A percentile compares a stretch with the other conserved stretches of the same genome.
These are phyloP conservation scores for Chouioia cunea DNA, from an alignment of 2,888 invertebrate species.

Conservation along the genomic window DNA sequence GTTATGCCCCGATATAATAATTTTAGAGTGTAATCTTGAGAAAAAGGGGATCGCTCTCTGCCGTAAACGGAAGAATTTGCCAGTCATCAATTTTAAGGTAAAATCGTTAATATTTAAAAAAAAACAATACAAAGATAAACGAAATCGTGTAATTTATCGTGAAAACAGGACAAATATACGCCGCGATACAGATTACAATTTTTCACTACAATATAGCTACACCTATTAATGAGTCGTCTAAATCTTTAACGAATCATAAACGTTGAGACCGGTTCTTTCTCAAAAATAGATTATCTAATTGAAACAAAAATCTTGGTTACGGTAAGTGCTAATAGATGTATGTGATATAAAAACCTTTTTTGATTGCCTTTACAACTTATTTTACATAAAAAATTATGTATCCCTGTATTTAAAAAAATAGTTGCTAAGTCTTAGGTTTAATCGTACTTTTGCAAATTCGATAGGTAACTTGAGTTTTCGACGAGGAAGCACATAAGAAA, in stretches of 20 bases:
- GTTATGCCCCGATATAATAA: slow-evolving; percentile 13
- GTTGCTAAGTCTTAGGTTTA: too few species aligned
- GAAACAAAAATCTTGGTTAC: background rate
- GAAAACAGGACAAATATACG: background rate
- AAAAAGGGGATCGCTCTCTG: background rate
- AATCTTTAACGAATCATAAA: slow-evolving; percentile 16
- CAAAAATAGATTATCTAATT: slow-evolving; percentile 9
- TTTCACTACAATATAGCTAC: slow-evolving; percentile 26
- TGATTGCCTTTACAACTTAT: too few species aligned
- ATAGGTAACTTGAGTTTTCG: too few species aligned
- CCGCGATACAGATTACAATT: background rate
- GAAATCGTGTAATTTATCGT: slow-evolving; percentile 27
- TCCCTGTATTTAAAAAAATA: too few species aligned
- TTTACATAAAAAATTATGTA: too few species aligned
- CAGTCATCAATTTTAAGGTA: background rate
- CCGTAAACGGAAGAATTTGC: slow-evolving; percentile 17
- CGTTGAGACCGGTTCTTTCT: slow-evolving; percentile 17
- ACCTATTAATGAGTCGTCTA: slow-evolving; percentile 10
- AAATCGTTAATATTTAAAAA: slow-evolving; percentile 1
- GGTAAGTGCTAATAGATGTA: slow-evolving; percentile 30
- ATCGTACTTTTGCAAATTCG: too few species aligned
- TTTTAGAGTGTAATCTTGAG: slow-evolving; percentile 16
- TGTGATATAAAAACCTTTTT: background rate
- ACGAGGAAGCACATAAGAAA: too few species aligned
- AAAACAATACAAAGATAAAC: slow-evolving; percentile 24